phyloP scores from a whole-genome alignment of 2,797 vertebrate genomes.

The Brachymystax lenok region DNA sequence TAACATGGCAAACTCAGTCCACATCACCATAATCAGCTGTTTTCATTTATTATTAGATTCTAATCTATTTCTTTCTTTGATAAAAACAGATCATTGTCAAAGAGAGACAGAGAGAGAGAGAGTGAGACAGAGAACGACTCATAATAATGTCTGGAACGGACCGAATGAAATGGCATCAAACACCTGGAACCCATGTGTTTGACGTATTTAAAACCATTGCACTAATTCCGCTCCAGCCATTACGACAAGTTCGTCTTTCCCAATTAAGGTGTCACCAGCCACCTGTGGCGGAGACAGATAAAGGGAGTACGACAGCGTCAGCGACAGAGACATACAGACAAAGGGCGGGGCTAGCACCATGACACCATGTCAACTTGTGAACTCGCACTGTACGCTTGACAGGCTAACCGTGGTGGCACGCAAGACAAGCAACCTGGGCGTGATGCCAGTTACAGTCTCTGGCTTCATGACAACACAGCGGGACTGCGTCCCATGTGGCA shows the following conservation, averaged over 20 bases:
- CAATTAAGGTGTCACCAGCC: no score
- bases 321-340: slow-evolving; percentile 2
- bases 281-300: background rate
- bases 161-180: no score
- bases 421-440: slow-evolving; percentile 67
- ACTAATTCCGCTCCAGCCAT: no score
- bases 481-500: background rate
- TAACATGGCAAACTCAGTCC: background rate
- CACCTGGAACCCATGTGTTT: no score
- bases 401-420: slow-evolving; percentile 69
- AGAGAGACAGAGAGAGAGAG: background rate
- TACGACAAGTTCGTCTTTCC: no score
- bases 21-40: background rate
- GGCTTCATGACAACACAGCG: slow-evolving; percentile 39
- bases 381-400: slow-evolving; percentile 39
- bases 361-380: slow-evolving; percentile 6
- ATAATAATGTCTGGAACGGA: no score
- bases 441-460: slow-evolving; percentile 50
- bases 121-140: background rate
- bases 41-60: slow-evolving; percentile 8
- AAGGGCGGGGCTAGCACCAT: background rate
- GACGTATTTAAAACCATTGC: no score
- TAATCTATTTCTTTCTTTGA: background rate
- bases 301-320: background rate
- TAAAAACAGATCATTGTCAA: background rate